Evolutionary conservation across 2,888 invertebrate genomes (phyloP), one percentile per base, ranked within the genome.

Genomic region (Lithophane semibrunnea): DNA sequence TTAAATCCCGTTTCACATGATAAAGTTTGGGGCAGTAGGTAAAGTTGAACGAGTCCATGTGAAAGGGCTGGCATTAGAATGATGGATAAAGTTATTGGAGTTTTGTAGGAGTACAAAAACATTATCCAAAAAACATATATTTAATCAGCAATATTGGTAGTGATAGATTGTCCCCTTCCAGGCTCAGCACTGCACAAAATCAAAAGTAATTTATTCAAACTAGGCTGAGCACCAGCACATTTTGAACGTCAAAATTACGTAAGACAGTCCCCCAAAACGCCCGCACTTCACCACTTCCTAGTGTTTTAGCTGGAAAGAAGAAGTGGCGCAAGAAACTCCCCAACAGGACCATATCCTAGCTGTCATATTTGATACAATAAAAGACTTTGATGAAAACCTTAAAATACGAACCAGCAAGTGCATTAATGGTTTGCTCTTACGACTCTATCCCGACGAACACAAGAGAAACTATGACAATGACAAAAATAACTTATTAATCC

Each of bases 1-100:
- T 85, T 77, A 80, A 83, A 86, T 79, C 84, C 72, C 47, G 44
- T 70, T 58, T 58, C 5, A 56, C 61, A 69, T 66, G 12, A 75
- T 74, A n/a, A 7, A 66, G 5, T 7, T n/a, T 44, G 0, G 8
- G 29, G 1, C 77, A 87, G 87, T 79, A 75, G 64, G 52, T 47
- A 13, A 69, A 79, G 9, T 74, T 65, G 1, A 9, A 12, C 0
- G 2, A 49, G 79, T 42, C 54, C 3, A 49, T 77, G 47, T 77
- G 37, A 56, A 68, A 47, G 2, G 1, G 13, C 24, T 13, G 42
- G 37, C 37, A 37, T 63, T 1, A n/a, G 5, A 54, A 52, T 29
- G 5, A 13, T 42, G 10, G 58, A 5, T 37, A 10, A 21, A 2
- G 3, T 37, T 63, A 10, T 21, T 37, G 12, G 0, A 58, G 0